A percentile compares a stretch with the other conserved stretches of the same genome.
phyloP scores from a whole-genome alignment of 2,113 vertebrate species.

The Balaeniceps rex region DNA sequence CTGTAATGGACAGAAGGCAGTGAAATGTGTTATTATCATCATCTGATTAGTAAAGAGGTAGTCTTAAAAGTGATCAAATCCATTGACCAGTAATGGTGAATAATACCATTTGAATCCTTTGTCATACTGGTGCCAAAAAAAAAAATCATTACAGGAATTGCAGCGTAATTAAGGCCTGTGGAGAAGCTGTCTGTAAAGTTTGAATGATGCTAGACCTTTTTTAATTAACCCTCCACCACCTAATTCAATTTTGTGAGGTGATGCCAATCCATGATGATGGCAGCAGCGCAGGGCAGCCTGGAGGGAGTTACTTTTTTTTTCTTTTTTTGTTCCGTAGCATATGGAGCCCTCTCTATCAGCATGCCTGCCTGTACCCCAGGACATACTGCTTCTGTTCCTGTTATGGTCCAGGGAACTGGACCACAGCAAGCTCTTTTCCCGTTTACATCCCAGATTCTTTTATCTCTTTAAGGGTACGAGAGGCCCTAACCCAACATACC shows the following conservation, averaged over 20 bases:
- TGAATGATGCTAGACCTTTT: background rate
- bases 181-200: background rate
- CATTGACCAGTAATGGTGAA: background rate
- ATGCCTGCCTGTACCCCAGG: background rate
- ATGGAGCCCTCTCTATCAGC: background rate
- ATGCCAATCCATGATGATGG: background rate
- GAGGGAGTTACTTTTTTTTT: background rate
- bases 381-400: background rate
- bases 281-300: background rate
- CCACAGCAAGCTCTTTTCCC: background rate
- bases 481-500: background rate
- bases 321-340: background rate
- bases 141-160: background rate
- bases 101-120: background rate
- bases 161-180: background rate
- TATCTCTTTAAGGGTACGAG: background rate
- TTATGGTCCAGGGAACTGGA: accelerated
- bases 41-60: background rate
- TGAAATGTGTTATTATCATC: background rate
- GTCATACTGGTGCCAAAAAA: background rate
- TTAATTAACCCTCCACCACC: background rate
- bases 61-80: background rate
- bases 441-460: background rate
- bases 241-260: background rate
- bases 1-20: background rate